Evolutionary conservation across 1,140 invertebrate species (phyloP), one percentile per base, ranked within the genome.

Genomic region (Magallana ariakensis): DNA sequence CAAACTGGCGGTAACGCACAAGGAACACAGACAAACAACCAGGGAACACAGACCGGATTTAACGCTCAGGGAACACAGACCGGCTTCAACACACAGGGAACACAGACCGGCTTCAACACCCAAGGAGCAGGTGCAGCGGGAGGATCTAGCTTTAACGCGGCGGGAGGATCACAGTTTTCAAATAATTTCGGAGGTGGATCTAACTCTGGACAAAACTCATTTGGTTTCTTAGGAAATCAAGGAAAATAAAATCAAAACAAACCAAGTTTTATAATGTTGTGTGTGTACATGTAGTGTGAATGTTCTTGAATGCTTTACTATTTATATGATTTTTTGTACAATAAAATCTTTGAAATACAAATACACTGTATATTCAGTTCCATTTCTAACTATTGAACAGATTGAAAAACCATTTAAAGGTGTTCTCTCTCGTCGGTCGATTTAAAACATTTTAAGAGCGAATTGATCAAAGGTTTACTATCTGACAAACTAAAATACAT

Each of bases 161-260:
- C 66, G 15, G 66, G 66, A 0, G 66, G 66, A 33, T 75, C 66
- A 75, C 19, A 9, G 66, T 75, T 75, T 75, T 75, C 66, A 75
- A 75, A 75, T 75, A 75, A 75, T 26, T 75, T 75, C 13, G 66
- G 66, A 75, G 66, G 66, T 26, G 66, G 66, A 75, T 75, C 66
- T 75, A 75, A 75, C 66, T 33, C 66, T 26, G 66, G 66, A 75
- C 66, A 75, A 26, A 26, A 19, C 2, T 75, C 66, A 0, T 75
- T 75, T 75, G 66, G 66, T 75, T 75, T 75, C 66, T 75, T 75
- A 75, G 66, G 66, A 75, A 75, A 75, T 13, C 66, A 75, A 22
- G 66, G 66, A 19, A 75, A 75, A 75, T 75, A 75, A 75, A 26
- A 10, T 9, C 13, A 22, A 75, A 75, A 33, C 33, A 75, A 75